Percentiles rank a stretch among this genome's conserved stretches.
These are phyloP conservation scores for Cebuella pygmaea DNA, from an alignment of 2,797 vertebrate species.

Conservation along the genomic window DNA sequence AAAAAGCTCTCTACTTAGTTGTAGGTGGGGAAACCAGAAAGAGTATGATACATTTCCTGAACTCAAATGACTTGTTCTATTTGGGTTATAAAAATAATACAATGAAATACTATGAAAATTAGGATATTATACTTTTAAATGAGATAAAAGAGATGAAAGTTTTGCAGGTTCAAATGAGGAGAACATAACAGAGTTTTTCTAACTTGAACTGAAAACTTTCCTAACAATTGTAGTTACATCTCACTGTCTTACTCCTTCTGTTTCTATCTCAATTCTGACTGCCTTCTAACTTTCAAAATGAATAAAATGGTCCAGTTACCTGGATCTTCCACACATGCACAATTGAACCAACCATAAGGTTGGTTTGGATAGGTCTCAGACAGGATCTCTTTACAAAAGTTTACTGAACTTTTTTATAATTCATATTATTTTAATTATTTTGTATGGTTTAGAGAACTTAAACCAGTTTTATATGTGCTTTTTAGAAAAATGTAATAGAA, in stretches of 20 bases:
- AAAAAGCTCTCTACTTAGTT: neutral
- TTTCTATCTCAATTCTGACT: neutral
- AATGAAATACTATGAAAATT: conserved; percentile 47
- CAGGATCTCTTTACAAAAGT: neutral
- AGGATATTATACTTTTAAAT: conserved; percentile 54
- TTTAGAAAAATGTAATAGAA: neutral
- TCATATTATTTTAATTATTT: neutral
- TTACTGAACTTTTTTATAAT: neutral
- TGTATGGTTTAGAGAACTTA: neutral
- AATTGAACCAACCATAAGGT: neutral
- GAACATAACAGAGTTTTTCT: conserved; percentile 29
- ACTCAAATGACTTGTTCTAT: conserved; percentile 59
- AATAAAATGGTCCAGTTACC: neutral
- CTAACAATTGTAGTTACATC: neutral
- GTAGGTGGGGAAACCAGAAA: neutral
- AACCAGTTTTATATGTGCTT: neutral
- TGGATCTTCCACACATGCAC: neutral
- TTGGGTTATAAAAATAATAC: conserved; percentile 45
- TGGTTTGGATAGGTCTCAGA: neutral
- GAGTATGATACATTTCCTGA: neutral
- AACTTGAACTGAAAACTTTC: conserved; percentile 49
- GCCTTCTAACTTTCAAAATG: neutral
- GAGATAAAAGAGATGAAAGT: conserved; percentile 3
- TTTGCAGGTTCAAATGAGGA: conserved; percentile 38
- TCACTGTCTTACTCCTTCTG: neutral